Base-by-base conservation (phyloP, 2,888 invertebrate species). In the Pammene aurita region DNA sequence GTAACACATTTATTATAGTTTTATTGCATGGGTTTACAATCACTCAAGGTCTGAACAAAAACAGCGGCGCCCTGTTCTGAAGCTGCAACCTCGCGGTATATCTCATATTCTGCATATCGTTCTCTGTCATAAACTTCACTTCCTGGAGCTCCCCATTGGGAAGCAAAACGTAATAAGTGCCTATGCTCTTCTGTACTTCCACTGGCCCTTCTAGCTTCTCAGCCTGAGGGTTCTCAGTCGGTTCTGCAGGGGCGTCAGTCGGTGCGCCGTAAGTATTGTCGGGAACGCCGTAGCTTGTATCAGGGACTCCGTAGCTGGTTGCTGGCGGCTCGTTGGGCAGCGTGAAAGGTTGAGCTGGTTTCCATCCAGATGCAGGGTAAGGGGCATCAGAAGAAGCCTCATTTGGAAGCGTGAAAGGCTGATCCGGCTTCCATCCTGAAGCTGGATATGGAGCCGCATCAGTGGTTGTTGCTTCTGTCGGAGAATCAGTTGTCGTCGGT, bases 101-200 rank as follows among this genome's bases (percentile, higher is more conserved):
- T 68, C 92, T 94, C 95, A 95, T 94, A 48, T 94, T 94, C 86
- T 81, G 87, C 1, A 88, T 74, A 62, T 90, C 90, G 73, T 86
- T 89, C 71, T 88, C 87, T 0, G 94, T 94, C 70, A 92, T 84
- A 77, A 94, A 94, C 71, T 91, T 89, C 38, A 95, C 93, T 71
- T 92, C 93, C 78, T 95, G 95, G 42, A 95, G 84, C 71, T 94
- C 89, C 6, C 95, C 95, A 73, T 93, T 94, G 0, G 95, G 95
- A 72, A 95, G 89, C 48, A 95, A 90, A 5, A 95, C 89, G 80
- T 93, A 95, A 82, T 95, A 95, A 13, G 93, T 89, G 5, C 95
- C 95, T 67, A 81, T 84, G n/a, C 93, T 93, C 72, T 73, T 71
- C 50, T 74, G 73, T 13, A 73, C 71, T n/a, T 84, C 74, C 41